These are phyloP conservation scores for Amblyjoppa proteus DNA, from an alignment of 2,888 invertebrate genomes.

Conservation along the genomic window DNA sequence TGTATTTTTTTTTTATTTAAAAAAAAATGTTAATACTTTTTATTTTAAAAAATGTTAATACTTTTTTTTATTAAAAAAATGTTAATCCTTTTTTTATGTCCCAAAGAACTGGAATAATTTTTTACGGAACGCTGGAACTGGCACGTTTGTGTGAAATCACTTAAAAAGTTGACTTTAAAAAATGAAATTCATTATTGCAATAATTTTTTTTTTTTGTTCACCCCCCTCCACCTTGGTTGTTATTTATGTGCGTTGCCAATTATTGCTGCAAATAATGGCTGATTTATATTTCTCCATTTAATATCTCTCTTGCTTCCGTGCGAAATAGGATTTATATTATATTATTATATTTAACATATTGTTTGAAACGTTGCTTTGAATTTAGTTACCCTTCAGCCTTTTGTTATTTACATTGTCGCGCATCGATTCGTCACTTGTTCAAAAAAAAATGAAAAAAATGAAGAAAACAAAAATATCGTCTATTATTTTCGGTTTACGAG, in stretches of 20 bases:
- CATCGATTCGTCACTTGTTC: conserved; percentile 75
- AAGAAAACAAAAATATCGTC: background rate
- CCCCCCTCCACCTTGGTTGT: background rate
- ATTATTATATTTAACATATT: conserved; percentile 53
- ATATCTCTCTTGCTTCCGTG: conserved; percentile 56
- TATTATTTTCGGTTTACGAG: conserved; percentile 17
- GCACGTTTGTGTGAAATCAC: conserved; percentile 77
- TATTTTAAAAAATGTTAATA: background rate
- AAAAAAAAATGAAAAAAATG: background rate
- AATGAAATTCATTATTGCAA: background rate
- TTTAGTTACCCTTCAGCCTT: conserved; percentile 53
- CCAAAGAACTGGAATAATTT: conserved; percentile 82
- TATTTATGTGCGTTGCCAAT: conserved; percentile 43
- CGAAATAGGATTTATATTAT: conserved; percentile 49
- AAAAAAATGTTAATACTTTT: conserved; percentile 41
- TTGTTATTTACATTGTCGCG: conserved; percentile 65
- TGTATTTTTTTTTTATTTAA: conserved; percentile 67
- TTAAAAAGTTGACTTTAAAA: background rate
- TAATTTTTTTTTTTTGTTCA: conserved; percentile 22
- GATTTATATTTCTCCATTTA: conserved; percentile 32
- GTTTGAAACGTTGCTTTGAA: conserved; percentile 51
- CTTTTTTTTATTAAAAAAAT: conserved; percentile 46
- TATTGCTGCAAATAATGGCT: conserved; percentile 30
- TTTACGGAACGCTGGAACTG: conserved; percentile 84
- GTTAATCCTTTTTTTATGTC: conserved; percentile 17